Evolutionary conservation across 2,797 vertebrate species (phyloP).

Genomic region (Siniperca obscura): DNA sequence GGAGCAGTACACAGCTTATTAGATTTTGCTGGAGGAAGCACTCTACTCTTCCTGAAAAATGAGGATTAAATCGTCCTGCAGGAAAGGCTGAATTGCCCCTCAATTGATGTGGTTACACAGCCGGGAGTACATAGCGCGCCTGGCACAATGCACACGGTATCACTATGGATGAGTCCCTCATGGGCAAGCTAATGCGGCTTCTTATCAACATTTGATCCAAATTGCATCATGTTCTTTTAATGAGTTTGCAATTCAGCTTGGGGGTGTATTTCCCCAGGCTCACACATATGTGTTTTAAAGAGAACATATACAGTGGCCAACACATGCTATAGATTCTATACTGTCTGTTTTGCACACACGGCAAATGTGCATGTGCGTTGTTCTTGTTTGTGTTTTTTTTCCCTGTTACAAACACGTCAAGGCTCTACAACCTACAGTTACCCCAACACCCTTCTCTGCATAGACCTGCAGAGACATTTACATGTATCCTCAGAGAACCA

Average conservation of each 20-base stretch:
- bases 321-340: not conserved
- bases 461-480: not conserved
- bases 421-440: not conserved
- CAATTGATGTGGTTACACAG: conserved; percentile 71
- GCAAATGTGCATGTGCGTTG: not conserved
- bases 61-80: conserved; percentile 75
- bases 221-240: conserved; percentile 82
- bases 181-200: conserved; percentile 68
- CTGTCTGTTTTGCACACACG: not conserved
- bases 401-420: not conserved
- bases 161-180: conserved; percentile 66
- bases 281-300: conserved; percentile 15
- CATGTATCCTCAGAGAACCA: not conserved
- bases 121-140: conserved; percentile 45
- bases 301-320: not conserved
- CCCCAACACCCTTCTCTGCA: not conserved
- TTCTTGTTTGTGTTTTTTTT: not conserved
- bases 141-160: conserved; percentile 57
- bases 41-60: conserved; percentile 69
- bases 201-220: conserved; percentile 80
- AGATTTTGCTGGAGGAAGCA: conserved; percentile 75
- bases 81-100: conserved; percentile 74
- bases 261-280: conserved; percentile 43
- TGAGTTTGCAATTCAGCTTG: conserved; percentile 70
- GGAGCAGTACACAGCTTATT: conserved; percentile 73